These are phyloP conservation scores for Haemorhous mexicanus DNA, from an alignment of 2,113 vertebrate genomes.

Conservation along the genomic window DNA sequence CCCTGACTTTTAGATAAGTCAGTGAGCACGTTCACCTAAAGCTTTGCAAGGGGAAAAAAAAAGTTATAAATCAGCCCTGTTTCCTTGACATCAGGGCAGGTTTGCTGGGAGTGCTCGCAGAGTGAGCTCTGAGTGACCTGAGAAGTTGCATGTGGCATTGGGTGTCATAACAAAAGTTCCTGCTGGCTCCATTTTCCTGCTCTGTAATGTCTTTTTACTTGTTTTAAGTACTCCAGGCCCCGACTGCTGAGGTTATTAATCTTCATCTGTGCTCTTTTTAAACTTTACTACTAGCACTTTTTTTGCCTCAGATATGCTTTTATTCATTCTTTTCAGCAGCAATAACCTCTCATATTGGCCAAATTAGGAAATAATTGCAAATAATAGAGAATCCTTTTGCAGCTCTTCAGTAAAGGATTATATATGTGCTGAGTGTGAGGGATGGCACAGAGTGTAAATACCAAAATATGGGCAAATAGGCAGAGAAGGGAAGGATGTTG, in stretches of 20 bases:
- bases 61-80: background rate
- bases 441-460: conserved; percentile 42
- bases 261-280: conserved; percentile 67
- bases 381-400: conserved; percentile 59
- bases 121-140: background rate
- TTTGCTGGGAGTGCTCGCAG: background rate
- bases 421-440: conserved; percentile 17
- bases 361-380: conserved; percentile 71
- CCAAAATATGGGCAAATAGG: background rate
- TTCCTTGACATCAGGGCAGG: background rate
- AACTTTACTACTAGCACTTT: conserved; percentile 70
- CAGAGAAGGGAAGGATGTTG: background rate
- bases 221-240: conserved; percentile 49
- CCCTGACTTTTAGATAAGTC: background rate
- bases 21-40: background rate
- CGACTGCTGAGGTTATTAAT: conserved; percentile 44
- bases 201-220: conserved; percentile 5
- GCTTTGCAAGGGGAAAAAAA: background rate
- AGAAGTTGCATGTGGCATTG: background rate
- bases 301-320: conserved; percentile 62
- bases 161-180: conserved; percentile 8
- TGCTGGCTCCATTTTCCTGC: conserved; percentile 1
- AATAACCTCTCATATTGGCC: conserved; percentile 65
- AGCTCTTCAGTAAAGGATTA: conserved; percentile 26
- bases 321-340: conserved; percentile 67